phyloP scores from a whole-genome alignment of 2,113 vertebrate species.

The Sigmodon hispidus region DNA sequence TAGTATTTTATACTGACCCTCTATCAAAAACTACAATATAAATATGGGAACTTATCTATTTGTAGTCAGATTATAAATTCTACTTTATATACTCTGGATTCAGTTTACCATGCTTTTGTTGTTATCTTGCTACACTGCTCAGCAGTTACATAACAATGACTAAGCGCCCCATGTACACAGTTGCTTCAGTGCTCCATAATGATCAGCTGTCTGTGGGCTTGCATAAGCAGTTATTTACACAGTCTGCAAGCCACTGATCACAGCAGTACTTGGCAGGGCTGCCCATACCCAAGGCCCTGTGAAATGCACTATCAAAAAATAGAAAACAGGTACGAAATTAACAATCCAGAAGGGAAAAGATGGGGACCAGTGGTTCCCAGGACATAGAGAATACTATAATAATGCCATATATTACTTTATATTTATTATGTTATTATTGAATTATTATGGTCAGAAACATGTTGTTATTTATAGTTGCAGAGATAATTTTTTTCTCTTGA shows the following conservation, averaged over 20 bases:
- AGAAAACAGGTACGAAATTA: slow-evolving; percentile 36
- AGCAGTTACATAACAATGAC: slow-evolving; percentile 69
- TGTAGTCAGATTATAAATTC: neutral
- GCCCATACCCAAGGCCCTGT: slow-evolving; percentile 38
- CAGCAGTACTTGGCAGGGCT: slow-evolving; percentile 22
- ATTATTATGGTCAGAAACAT: neutral
- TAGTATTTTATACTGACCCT: neutral
- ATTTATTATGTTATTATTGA: neutral
- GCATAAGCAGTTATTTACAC: slow-evolving; percentile 70
- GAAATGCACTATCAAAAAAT: slow-evolving; percentile 47
- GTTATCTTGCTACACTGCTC: slow-evolving; percentile 19
- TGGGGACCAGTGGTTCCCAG: neutral
- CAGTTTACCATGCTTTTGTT: slow-evolving; percentile 48
- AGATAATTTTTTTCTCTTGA: slow-evolving; percentile 20
- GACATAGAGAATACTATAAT: neutral
- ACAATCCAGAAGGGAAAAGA: slow-evolving; percentile 11
- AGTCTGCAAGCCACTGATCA: slow-evolving; percentile 16
- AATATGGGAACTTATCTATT: neutral
- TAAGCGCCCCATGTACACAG: neutral
- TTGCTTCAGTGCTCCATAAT: slow-evolving; percentile 19
- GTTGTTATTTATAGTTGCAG: neutral
- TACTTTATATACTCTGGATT: slow-evolving; percentile 46
- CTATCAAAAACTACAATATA: neutral
- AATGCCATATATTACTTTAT: neutral
- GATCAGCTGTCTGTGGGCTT: slow-evolving; percentile 48